phyloP scores from a whole-genome alignment of 2,113 vertebrate species.

The Chlamydotis undulata region DNA sequence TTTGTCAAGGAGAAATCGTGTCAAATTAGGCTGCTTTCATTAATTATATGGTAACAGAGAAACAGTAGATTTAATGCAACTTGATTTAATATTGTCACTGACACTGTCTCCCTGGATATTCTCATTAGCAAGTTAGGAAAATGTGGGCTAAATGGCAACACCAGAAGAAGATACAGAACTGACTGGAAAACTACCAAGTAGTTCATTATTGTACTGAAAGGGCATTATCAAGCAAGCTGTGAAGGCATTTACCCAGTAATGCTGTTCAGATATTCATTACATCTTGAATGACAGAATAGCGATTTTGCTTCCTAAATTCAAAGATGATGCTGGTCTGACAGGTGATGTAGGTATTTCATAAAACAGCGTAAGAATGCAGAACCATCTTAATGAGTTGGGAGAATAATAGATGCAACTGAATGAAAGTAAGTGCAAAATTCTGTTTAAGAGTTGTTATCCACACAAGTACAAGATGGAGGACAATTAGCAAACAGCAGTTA shows the following conservation, averaged over 20 bases:
- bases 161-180: not conserved
- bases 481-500: not conserved
- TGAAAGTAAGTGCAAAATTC: not conserved
- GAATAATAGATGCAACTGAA: not conserved
- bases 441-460: not conserved
- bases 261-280: not conserved
- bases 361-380: not conserved
- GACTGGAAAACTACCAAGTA: not conserved
- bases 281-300: not conserved
- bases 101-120: not conserved
- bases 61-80: not conserved
- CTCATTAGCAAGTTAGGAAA: not conserved
- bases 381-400: not conserved
- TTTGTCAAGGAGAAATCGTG: not conserved
- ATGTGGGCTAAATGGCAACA: not conserved
- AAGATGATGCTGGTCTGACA: not conserved
- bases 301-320: not conserved
- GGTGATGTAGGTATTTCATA: not conserved
- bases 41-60: not conserved
- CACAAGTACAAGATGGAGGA: not conserved
- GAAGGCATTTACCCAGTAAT: not conserved
- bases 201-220: not conserved
- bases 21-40: slow-evolving; percentile 1
- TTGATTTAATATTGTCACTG: not conserved
- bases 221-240: not conserved